phyloP scores from a whole-genome alignment of 1,140 invertebrate genomes.

The Phthorimaea operculella region DNA sequence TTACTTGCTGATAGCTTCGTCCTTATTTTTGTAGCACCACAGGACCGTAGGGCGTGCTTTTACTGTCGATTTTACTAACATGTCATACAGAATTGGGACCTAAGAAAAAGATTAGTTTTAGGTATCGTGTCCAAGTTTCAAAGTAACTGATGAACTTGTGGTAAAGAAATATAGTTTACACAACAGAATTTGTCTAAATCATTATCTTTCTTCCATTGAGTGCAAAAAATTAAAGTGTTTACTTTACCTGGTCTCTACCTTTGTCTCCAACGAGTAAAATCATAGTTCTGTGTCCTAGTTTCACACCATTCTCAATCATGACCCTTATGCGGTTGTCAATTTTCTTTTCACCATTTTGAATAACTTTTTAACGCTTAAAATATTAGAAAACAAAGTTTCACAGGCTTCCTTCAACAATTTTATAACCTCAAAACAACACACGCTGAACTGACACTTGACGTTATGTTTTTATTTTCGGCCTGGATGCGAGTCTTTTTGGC shows the following conservation, averaged over 20 bases:
- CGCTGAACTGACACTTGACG: neutral
- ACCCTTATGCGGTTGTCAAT: slow-evolving; percentile 96
- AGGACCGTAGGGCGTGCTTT: slow-evolving; percentile 92
- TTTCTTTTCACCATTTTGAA: slow-evolving; percentile 89
- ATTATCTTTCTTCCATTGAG: too few relatives aligned
- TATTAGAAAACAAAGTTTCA: slow-evolving; percentile 10
- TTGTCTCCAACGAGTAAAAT: slow-evolving; percentile 97
- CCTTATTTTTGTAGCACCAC: slow-evolving; percentile 99
- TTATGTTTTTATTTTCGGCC: too few relatives aligned
- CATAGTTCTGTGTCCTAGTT: slow-evolving; percentile 88
- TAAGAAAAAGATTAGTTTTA: slow-evolving; percentile 41
- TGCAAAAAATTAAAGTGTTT: neutral
- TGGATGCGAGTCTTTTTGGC: too few relatives aligned
- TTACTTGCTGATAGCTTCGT: slow-evolving; percentile 85
- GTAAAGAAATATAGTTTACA: neutral
- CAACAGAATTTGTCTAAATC: too few relatives aligned
- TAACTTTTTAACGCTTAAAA: neutral
- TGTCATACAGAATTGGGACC: slow-evolving; percentile 97
- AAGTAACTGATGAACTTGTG: neutral
- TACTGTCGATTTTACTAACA: slow-evolving; percentile 93
- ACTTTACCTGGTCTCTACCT: slow-evolving; percentile 89
- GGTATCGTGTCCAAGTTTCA: neutral
- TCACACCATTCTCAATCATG: slow-evolving; percentile 97
- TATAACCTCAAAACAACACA: slow-evolving; percentile 39
- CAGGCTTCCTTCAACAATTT: slow-evolving; percentile 9